These are phyloP conservation scores for Alethe castanea DNA, from an alignment of 2,113 vertebrate genomes.

Conservation along the genomic window DNA sequence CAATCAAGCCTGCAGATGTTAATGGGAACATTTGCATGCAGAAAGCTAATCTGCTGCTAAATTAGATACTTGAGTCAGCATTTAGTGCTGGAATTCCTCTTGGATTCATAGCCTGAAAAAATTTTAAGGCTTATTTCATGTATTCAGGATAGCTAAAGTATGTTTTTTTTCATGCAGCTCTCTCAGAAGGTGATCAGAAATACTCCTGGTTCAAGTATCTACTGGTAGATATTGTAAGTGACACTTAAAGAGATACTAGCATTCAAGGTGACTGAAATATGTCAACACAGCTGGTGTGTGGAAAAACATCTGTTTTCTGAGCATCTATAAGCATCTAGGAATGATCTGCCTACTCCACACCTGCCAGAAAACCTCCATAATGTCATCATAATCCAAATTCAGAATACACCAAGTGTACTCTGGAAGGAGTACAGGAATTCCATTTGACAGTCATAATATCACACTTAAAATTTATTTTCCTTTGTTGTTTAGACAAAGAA, in stretches of 20 bases:
- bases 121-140: not conserved
- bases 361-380: not conserved
- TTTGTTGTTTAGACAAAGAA: not conserved
- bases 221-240: not conserved
- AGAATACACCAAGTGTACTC: accelerated
- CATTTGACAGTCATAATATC: not conserved
- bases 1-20: not conserved
- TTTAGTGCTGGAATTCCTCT: not conserved
- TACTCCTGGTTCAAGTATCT: not conserved
- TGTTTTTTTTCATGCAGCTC: not conserved
- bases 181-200: not conserved
- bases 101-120: not conserved
- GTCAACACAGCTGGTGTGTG: not conserved
- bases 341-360: not conserved
- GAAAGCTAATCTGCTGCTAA: not conserved
- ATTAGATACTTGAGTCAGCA: not conserved
- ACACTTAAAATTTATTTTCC: not conserved
- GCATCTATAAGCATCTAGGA: not conserved
- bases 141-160: not conserved
- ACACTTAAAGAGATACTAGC: not conserved
- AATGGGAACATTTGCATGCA: not conserved
- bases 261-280: not conserved
- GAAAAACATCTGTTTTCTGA: not conserved
- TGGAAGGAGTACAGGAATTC: not conserved
- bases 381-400: not conserved